Base-by-base conservation (phyloP, 1,140 invertebrate species). In the Drosophila funebris region DNA sequence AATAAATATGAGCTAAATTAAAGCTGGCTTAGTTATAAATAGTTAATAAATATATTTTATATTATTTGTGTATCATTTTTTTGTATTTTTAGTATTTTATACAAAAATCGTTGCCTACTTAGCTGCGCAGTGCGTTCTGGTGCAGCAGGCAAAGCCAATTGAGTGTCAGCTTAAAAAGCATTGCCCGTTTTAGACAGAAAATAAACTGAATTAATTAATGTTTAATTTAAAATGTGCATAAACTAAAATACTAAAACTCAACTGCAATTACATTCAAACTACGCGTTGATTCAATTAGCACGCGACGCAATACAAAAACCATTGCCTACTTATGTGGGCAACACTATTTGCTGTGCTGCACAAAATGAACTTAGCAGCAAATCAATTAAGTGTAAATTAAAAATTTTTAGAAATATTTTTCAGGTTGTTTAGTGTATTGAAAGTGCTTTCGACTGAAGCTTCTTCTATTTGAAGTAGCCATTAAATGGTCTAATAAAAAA, bases 41-140 rank as follows among this genome's bases (percentile, higher is more conserved):
- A 16, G 13, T 18, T 18, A 14, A 0, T 31, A 31, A 31, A 31
- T 31, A 31, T 6, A 6, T 31, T 31, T 31, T 31, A 6, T 31
- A 31, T 31, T 31, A 9, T 8, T 31, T 31, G 7, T 31, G 9
- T 31, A 9, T 9, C 9, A 31, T 31, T 31, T 31, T 0, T 36
- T 13, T 5, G 5, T 36, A 1, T 13, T 4, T 36, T n/a, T 3
- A 36, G 13, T 13, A 13, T 4, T 36, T 4, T 3, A 4, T 4
- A 13, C 3, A 36, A 4, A 48, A 39, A 33, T 27, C 29, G 18
- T 70, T 83, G 78, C 75, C 70, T 82, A 81, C 69, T 82, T 81
- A 41, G 64, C 39, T 18, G 69, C 41, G 53, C 57, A 33, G 4
- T 4, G 3, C 8, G 8, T n/a, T n/a, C n/a, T n/a, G n/a, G n/a